A percentile compares a stretch with the other conserved stretches of the same genome.
Conservation (phyloP, 1,140 invertebrate genomes). For the Meloidogyne hapla region DNA sequence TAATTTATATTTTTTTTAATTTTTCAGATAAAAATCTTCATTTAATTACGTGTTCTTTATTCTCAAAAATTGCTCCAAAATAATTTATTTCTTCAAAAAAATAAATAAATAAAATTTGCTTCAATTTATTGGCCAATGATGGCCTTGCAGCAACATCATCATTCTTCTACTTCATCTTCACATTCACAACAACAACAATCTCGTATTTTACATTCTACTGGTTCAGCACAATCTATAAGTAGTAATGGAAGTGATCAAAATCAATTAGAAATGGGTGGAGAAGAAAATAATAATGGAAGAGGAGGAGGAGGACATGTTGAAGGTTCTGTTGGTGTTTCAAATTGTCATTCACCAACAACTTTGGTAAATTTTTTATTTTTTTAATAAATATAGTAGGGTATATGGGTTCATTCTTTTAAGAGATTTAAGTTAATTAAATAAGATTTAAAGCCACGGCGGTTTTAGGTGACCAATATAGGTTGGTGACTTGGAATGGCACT, state of each 20-base stretch:
- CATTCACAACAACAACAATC: background rate
- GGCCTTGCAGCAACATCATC: background rate
- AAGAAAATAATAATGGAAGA: background rate
- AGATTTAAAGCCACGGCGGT: too few relatives aligned
- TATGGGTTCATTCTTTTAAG: too few relatives aligned
- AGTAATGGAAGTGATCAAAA: background rate
- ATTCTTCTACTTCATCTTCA: background rate
- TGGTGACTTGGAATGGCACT: too few relatives aligned
- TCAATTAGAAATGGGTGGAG: background rate
- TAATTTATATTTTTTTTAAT: background rate
- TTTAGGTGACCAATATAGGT: too few relatives aligned
- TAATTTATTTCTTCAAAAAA: background rate
- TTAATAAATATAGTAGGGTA: too few relatives aligned
- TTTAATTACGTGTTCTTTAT: too few relatives aligned
- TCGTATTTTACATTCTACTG: conserved; percentile 1
- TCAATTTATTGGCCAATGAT: background rate
- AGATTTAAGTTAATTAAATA: too few relatives aligned
- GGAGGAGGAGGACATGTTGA: background rate
- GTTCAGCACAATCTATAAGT: background rate
- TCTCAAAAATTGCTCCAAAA: background rate
- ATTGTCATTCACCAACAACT: background rate
- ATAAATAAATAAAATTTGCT: background rate
- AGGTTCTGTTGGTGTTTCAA: background rate
- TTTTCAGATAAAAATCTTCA: background rate
- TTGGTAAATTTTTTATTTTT: background rate